phyloP scores from a whole-genome alignment of 2,888 invertebrate species.

The Diarsia dahlii region DNA sequence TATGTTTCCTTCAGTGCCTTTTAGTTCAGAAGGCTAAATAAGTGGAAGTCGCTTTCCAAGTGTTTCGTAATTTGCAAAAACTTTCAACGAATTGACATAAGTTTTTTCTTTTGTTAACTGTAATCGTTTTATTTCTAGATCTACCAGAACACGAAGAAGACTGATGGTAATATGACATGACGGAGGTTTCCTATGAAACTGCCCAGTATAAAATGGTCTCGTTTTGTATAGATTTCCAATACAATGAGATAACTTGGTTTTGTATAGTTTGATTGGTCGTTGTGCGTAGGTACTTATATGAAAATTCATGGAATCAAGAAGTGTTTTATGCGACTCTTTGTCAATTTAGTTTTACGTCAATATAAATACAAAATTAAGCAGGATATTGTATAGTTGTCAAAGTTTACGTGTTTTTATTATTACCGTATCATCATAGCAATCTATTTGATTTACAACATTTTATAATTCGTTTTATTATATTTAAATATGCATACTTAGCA shows the following conservation, averaged over 20 bases:
- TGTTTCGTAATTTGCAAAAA: neutral
- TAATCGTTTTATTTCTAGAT: neutral
- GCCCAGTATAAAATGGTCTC: too few relatives aligned
- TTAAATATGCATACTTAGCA: slow-evolving; percentile 35
- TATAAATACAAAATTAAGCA: slow-evolving; percentile 9
- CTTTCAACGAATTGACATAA: neutral
- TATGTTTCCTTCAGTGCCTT: neutral
- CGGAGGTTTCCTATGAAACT: neutral
- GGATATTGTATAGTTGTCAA: slow-evolving; percentile 27
- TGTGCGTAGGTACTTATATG: neutral
- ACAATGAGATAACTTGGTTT: too few relatives aligned
- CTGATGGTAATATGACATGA: neutral
- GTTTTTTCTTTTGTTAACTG: neutral
- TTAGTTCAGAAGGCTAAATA: neutral
- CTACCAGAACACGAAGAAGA: neutral
- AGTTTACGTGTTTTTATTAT: slow-evolving; percentile 17
- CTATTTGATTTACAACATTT: slow-evolving; percentile 46
- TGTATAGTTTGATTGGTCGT: too few relatives aligned
- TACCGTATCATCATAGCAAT: slow-evolving; percentile 2
- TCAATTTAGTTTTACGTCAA: neutral
- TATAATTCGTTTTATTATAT: slow-evolving; percentile 35
- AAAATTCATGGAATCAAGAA: neutral
- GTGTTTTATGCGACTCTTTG: neutral
- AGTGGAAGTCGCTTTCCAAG: neutral
- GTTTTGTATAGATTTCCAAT: too few relatives aligned